Percentiles rank a stretch among this genome's conserved stretches.
phyloP scores from a whole-genome alignment of 2,113 vertebrate genomes.

The Seriola aureovittata region DNA sequence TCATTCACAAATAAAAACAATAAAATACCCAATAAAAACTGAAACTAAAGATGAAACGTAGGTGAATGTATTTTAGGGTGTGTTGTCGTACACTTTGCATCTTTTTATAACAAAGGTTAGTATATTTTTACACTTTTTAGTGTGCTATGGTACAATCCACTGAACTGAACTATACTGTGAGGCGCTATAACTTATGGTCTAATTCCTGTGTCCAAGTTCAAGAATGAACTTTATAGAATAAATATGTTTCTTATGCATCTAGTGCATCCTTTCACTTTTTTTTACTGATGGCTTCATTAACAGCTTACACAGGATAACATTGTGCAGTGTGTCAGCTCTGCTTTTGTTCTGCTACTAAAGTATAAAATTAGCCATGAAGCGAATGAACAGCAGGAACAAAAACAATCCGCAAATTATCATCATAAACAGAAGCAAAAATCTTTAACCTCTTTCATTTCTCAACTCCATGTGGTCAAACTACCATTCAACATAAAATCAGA shows the following conservation, averaged over 20 bases:
- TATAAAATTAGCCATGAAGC: not conserved
- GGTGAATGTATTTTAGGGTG: no score
- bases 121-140: no score
- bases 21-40: not conserved
- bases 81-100: no score
- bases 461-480: not conserved
- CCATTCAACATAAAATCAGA: slow-evolving; percentile 7
- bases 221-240: not conserved
- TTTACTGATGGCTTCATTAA: not conserved
- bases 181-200: no score
- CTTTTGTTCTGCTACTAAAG: not conserved
- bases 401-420: not conserved
- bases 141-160: no score
- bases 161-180: no score
- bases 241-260: no score
- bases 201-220: not conserved
- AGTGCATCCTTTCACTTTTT: no score
- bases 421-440: not conserved
- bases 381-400: not conserved
- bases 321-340: not conserved
- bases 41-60: no score
- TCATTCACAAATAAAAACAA: not conserved
- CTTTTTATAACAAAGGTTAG: no score
- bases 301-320: not conserved
- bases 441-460: not conserved